A percentile compares a stretch with the other conserved stretches of the same genome.
These are phyloP conservation scores for Cisticola juncidis DNA, from an alignment of 2,113 vertebrate species.

Conservation along the genomic window DNA sequence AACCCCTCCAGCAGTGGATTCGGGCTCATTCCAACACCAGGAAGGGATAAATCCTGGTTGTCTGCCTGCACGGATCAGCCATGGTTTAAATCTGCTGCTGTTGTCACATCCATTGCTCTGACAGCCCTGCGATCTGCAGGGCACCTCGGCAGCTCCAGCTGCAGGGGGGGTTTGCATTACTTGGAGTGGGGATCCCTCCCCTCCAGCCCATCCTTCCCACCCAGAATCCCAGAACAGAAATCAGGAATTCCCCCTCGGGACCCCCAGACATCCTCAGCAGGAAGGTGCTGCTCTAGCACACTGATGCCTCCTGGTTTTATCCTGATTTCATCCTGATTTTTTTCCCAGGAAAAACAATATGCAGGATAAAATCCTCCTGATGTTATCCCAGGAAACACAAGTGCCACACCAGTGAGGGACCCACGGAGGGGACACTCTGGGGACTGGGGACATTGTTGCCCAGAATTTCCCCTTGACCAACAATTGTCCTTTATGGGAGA, in stretches of 20 bases:
- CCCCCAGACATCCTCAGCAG: not conserved
- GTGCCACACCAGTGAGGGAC: rapidly evolving
- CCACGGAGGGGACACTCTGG: rapidly evolving
- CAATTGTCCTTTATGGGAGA: not conserved
- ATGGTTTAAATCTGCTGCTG: not conserved
- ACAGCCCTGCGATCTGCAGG: rapidly evolving
- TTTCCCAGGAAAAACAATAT: not conserved
- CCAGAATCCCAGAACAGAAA: rapidly evolving
- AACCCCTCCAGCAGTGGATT: not conserved
- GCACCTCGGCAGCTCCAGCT: not conserved
- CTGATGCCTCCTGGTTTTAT: not conserved
- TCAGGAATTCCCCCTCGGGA: not conserved
- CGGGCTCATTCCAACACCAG: not conserved
- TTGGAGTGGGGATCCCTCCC: not conserved
- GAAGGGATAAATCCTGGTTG: not conserved
- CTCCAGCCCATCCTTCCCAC: not conserved
- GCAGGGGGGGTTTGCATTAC: rapidly evolving
- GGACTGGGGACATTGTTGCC: not conserved
- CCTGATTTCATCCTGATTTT: not conserved
- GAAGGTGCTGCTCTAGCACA: not conserved
- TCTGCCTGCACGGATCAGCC: not conserved
- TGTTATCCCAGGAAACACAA: not conserved
- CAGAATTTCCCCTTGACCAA: not conserved
- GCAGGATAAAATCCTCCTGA: not conserved
- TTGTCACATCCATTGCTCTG: not conserved